Evolutionary conservation across 2,797 vertebrate genomes (phyloP), one percentile per base, ranked within the genome.

Genomic region (Anguilla megastoma): DNA sequence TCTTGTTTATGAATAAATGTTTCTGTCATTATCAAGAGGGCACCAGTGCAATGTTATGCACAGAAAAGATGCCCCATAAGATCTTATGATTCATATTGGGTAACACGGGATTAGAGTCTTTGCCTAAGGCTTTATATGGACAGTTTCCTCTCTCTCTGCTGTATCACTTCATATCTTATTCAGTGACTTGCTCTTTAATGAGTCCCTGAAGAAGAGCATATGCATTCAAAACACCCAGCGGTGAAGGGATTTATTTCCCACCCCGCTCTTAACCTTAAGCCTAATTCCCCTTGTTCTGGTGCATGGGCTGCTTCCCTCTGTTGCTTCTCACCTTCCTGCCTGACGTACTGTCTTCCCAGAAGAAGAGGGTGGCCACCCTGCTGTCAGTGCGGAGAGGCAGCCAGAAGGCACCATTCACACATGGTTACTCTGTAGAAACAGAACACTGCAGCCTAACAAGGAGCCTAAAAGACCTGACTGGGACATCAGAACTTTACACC

Each of bases 401-500:
- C 33, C 71, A 30, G 69, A 45, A 45, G 41, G 41, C 41, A 45
- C 41, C 41, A 45, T 45, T 48, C 66, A 84, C 79, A 69, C 24
- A 24, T 8, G 30, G 10, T 71, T 10, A 27, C 33, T 7, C 27
- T 33, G n/a, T 71, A 66, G 60, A 66, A 66, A 66, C 21, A 24
- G 58, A 69, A 10, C 33, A 18, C 14, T 41, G 60, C 30, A 24
- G 30, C 45, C 56, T 45, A 30, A 36, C 7, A 60, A 56, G 41
- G 58, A 30, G 45, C 5, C 3, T 56, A n/a, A 69, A 63, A 3
- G 1, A 33, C 54, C 41, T 48, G 1, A n/a, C 63, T 71, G 27
- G 66, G 33, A 85, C n/a, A 41, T 88, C 60, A 27, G 56, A 60
- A 41, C 58, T 30, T 45, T 76, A 14, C 50, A 76, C 80, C 74